Percentiles rank a stretch among this genome's conserved stretches.
Conservation (phyloP, 2,113 vertebrate genomes). For the Isichthys henryi region DNA sequence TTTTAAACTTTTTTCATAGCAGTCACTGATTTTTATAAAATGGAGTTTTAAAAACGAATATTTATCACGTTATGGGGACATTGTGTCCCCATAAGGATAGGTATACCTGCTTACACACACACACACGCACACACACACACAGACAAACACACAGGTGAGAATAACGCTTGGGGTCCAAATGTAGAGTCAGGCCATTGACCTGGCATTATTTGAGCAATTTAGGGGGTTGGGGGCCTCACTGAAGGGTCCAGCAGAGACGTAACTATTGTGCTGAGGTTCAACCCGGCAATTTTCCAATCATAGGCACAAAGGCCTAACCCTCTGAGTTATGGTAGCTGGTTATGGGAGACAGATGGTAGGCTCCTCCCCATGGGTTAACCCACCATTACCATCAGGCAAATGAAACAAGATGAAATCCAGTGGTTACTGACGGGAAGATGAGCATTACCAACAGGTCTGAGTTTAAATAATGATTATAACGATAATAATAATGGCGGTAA, state of each 20-base stretch:
- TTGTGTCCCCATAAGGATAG: too few relatives aligned
- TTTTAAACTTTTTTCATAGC: too few relatives aligned
- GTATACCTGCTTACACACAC: too few relatives aligned
- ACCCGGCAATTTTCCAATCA: neutral
- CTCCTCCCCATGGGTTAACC: neutral
- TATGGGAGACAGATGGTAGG: neutral
- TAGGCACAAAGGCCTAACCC: neutral
- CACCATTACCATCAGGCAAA: neutral
- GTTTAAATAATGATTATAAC: slow-evolving; percentile 5
- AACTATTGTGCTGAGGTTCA: neutral
- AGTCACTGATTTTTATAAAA: too few relatives aligned
- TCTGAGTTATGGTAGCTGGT: neutral
- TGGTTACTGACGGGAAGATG: neutral
- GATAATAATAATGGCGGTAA: neutral
- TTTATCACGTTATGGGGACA: too few relatives aligned
- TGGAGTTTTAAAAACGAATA: too few relatives aligned
- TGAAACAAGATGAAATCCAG: neutral
- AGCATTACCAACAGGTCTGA: neutral
- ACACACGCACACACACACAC: neutral
- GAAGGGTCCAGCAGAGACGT: neutral
- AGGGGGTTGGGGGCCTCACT: neutral
- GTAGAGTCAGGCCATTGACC: neutral
- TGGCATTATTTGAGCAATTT: neutral
- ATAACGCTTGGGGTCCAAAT: neutral
- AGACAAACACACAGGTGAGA: neutral